A percentile compares a stretch with the other conserved stretches of the same genome.
Evolutionary conservation across 2,888 invertebrate genomes (phyloP).

Genomic region (Mesorhabditis spiculigera): DNA sequence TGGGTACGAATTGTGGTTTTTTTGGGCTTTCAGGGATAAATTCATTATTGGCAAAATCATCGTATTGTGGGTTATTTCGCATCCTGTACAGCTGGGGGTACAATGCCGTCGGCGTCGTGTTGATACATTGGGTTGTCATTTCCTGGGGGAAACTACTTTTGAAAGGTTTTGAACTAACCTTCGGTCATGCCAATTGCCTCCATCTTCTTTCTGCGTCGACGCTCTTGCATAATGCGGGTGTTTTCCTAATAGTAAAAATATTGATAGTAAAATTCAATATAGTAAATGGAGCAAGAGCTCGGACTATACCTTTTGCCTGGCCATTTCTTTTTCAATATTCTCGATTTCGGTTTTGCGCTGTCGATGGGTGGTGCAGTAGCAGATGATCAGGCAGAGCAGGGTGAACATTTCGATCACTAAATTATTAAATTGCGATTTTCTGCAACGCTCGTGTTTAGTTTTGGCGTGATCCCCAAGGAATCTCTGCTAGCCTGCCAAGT

Average conservation of each 20-base stretch:
- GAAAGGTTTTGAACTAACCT: background rate
- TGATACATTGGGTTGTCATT: background rate
- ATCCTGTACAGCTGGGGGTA: background rate
- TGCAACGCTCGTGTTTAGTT: background rate
- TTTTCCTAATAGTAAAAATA: constrained; percentile 1
- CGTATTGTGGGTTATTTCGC: background rate
- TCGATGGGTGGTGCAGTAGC: constrained; percentile 35
- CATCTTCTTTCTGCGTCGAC: constrained; percentile 1
- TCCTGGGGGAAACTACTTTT: background rate
- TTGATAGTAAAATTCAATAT: background rate
- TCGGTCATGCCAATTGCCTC: background rate
- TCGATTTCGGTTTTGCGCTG: constrained; percentile 24
- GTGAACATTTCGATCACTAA: constrained; percentile 28
- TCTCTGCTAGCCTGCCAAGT: background rate
- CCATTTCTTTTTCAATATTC: constrained; percentile 25
- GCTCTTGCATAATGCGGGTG: constrained; percentile 2
- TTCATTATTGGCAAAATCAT: no score
- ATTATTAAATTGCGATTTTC: background rate
- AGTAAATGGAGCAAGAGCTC: background rate
- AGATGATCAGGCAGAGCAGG: constrained; percentile 26
- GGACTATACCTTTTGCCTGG: constrained; percentile 19
- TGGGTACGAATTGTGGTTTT: no score
- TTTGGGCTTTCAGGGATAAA: no score
- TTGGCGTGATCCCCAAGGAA: background rate
- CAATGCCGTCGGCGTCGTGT: background rate